A percentile compares a stretch with the other conserved stretches of the same genome.
Evolutionary conservation across 2,888 invertebrate genomes (phyloP).

Genomic region (Sycophila texana): DNA sequence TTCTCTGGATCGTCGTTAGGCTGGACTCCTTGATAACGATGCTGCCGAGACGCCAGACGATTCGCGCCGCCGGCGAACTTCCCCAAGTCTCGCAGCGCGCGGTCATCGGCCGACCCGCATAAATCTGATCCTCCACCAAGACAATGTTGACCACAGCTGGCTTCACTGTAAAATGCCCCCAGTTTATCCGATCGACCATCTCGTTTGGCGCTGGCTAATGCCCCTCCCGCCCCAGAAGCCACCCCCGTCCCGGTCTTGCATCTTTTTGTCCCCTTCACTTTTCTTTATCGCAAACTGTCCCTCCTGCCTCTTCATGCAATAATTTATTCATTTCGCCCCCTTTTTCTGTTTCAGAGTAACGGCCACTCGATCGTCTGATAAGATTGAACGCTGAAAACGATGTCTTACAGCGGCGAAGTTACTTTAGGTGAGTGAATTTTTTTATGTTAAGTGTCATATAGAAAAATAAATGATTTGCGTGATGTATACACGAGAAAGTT

Average conservation of each 20-base stretch:
- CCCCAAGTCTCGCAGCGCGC: slow-evolving; percentile 89
- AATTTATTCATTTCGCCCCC: no score
- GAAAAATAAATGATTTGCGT: no score
- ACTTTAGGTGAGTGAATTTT: no score
- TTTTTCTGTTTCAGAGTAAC: no score
- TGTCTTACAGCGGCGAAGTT: no score
- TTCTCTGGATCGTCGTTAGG: slow-evolving; percentile 77
- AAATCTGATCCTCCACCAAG: slow-evolving; percentile 83
- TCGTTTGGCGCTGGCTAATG: not conserved
- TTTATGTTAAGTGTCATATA: no score
- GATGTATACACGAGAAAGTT: no score
- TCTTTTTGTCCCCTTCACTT: not conserved
- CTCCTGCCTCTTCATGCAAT: no score
- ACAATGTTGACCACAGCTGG: slow-evolving; percentile 86
- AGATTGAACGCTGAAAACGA: no score
- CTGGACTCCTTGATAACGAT: slow-evolving; percentile 81
- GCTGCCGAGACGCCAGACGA: slow-evolving; percentile 87
- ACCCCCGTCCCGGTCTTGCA: not conserved
- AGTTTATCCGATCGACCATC: slow-evolving; percentile 5
- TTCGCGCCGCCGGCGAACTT: slow-evolving; percentile 88
- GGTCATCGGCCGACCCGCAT: slow-evolving; percentile 85
- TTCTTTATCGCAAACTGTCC: not conserved
- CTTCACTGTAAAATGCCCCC: slow-evolving; percentile 80
- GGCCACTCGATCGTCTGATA: no score
- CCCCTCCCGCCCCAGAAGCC: not conserved